Conservation (phyloP, 2,113 vertebrate genomes). For the Harpagus bidentatus region DNA sequence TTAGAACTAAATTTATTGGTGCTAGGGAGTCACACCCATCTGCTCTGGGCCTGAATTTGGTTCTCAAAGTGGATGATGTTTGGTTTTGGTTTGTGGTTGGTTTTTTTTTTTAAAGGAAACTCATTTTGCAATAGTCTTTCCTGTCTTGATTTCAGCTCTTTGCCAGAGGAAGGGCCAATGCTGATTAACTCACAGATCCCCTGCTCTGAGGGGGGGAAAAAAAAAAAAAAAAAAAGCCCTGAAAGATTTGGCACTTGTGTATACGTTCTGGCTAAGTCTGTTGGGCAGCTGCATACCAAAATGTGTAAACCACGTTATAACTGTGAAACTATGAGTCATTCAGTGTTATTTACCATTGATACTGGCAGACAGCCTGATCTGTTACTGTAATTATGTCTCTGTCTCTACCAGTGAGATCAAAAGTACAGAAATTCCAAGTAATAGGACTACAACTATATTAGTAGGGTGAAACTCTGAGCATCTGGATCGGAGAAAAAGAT, state of each 20-base stretch:
- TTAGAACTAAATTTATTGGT: not conserved
- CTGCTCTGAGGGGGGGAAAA: not conserved
- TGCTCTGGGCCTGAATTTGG: rapidly evolving
- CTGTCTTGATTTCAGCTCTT: not conserved
- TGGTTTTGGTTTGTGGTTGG: not conserved
- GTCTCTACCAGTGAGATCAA: conserved; percentile 63
- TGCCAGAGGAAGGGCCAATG: not conserved
- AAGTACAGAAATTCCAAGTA: conserved; percentile 64
- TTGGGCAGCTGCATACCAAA: conserved; percentile 61
- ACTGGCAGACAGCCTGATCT: conserved; percentile 57
- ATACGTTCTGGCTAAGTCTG: conserved; percentile 35
- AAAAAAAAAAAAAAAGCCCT: not conserved
- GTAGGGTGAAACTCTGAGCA: conserved; percentile 40
- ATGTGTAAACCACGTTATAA: conserved; percentile 53
- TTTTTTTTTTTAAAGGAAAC: not conserved
- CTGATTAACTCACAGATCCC: not conserved
- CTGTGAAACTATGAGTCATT: conserved; percentile 64
- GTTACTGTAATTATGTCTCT: conserved; percentile 64
- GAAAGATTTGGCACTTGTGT: not conserved
- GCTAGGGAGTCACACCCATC: not conserved
- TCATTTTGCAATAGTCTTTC: not conserved
- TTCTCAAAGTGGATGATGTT: not conserved
- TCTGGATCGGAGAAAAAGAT: conserved; percentile 50
- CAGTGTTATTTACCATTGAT: conserved; percentile 65
- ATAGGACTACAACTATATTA: conserved; percentile 57